These are phyloP conservation scores for Eupeodes corollae DNA, from an alignment of 1,140 invertebrate genomes.

Conservation along the genomic window DNA sequence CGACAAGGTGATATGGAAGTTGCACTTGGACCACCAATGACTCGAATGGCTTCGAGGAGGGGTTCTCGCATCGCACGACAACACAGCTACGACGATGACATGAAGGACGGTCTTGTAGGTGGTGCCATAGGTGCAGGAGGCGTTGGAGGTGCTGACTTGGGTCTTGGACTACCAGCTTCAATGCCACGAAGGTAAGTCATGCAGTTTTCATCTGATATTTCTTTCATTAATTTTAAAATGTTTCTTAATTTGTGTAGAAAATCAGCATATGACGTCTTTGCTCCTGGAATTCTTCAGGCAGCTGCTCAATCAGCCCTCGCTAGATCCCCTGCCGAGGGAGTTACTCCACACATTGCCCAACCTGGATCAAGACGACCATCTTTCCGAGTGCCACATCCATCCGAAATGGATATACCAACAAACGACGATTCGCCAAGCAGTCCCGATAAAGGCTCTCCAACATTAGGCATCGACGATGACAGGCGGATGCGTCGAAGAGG, in stretches of 20 bases:
- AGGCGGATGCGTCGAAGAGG: constrained; percentile 58
- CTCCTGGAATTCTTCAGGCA: constrained; percentile 30
- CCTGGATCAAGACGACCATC: constrained; percentile 50
- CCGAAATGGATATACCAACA: constrained; percentile 41
- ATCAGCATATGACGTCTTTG: constrained; percentile 69
- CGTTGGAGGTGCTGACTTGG: constrained; percentile 28
- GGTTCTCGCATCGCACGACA: constrained; percentile 59
- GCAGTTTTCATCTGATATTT: not conserved
- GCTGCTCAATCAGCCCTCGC: constrained; percentile 20
- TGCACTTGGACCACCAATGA: constrained; percentile 27
- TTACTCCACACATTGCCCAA: constrained; percentile 29
- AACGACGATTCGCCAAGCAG: constrained; percentile 43
- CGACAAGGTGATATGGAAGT: constrained; percentile 26
- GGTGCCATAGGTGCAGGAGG: constrained; percentile 26
- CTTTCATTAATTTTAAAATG: not conserved
- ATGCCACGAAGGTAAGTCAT: constrained; percentile 49
- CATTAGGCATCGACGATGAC: constrained; percentile 57
- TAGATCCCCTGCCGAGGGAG: constrained; percentile 26
- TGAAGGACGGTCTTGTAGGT: constrained; percentile 30
- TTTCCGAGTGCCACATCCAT: constrained; percentile 46
- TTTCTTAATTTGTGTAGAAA: constrained; percentile 41
- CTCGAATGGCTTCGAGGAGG: constrained; percentile 41
- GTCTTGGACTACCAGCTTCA: constrained; percentile 47
- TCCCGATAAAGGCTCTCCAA: constrained; percentile 36
- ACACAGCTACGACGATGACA: constrained; percentile 70